Evolutionary conservation across 2,113 vertebrate species (phyloP).

Genomic region (Phoxinus phoxinus): DNA sequence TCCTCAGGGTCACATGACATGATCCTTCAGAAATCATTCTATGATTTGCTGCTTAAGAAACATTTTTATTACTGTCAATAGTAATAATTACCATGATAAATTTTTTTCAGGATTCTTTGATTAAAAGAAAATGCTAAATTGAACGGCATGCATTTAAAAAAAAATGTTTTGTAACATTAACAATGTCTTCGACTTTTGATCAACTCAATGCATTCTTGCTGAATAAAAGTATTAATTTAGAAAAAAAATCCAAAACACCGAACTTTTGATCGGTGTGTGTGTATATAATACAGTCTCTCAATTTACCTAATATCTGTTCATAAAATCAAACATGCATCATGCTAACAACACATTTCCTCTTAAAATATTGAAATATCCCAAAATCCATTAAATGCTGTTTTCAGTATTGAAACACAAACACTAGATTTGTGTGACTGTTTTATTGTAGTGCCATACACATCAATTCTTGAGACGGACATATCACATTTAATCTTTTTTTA

Average conservation of each 20-base stretch:
- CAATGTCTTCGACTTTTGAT: not conserved
- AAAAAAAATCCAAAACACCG: not conserved
- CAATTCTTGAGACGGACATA: not conserved
- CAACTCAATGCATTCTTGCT: not conserved
- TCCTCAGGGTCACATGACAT: no score
- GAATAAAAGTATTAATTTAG: not conserved
- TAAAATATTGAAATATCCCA: not conserved
- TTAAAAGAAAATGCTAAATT: not conserved
- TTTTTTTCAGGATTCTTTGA: not conserved
- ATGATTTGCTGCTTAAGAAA: no score
- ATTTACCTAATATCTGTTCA: not conserved
- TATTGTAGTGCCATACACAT: conserved; percentile 25
- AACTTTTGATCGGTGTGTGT: not conserved
- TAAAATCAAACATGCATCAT: not conserved
- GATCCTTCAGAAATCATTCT: no score
- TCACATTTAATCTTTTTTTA: not conserved
- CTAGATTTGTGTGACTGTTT: conserved; percentile 27
- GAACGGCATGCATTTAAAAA: no score
- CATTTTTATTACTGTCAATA: no score
- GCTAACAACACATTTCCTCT: not conserved
- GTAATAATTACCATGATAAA: not conserved
- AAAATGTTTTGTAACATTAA: not conserved
- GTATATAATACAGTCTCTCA: not conserved
- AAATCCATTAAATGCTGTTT: not conserved
- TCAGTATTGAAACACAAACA: conserved; percentile 39